Base-by-base conservation (phyloP, 2,113 vertebrate genomes). In the Pandion haliaetus region DNA sequence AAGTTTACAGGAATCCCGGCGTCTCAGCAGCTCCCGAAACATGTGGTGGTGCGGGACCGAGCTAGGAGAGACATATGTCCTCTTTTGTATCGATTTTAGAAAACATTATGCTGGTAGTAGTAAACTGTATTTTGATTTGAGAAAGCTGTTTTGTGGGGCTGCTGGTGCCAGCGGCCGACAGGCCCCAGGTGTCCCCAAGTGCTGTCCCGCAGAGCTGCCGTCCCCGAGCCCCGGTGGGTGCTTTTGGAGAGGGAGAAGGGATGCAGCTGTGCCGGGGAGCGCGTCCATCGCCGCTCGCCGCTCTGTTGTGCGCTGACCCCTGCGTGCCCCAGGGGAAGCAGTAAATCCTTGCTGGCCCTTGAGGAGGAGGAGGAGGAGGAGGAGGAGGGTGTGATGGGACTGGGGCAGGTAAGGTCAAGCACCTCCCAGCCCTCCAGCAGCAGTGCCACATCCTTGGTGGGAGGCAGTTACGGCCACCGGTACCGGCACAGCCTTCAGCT, bases 251-350 rank as follows among this genome's bases (percentile, higher is more conserved):
- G 23, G 45, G 32, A 66, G 34, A 36, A 59, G 23, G 36, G 44
- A n/a, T 79, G 49, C 24, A 65, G 40, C 38, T 2, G 0, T 62
- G 14, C 54, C 1, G 1, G 21, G 31, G 36, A 92, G 18, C 0
- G 0, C 2, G 2, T 71, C n/a, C 4, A 0, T 70, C 1, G 1
- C 59, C 70, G 44, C 67, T 42, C 4, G 1, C 5, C 1, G 2
- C 49, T 79, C 21, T 26, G 16, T 29, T 17, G 26, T 31, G 52
- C 10, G 1, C 47, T 66, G 42, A 47, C 5, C 19, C n/a, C 17
- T 59, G 62, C 58, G 26, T 29, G 29, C 8, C 25, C 24, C 36
- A 10, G n/a, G 44, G 71, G 25, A 77, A 65, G 58, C 58, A 57
- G 31, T 77, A 83, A 65, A n/a, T 61, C 71, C 76, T 67, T 87